phyloP scores from a whole-genome alignment of 2,888 invertebrate species.

The Tricholauxania praeusta region DNA sequence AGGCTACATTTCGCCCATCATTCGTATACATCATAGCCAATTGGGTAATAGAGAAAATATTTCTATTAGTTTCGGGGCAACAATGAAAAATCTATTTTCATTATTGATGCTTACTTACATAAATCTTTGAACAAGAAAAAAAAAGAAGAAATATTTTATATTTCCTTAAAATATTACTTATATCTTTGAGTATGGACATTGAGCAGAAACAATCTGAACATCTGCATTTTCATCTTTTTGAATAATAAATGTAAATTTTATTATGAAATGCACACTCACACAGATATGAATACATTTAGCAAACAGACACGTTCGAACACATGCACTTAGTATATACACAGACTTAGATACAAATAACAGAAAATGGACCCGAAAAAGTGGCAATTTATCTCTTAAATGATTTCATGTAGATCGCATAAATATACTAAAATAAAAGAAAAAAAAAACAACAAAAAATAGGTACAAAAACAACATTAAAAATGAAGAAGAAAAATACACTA shows the following conservation, averaged over 20 bases:
- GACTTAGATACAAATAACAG: no score
- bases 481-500: slow-evolving; percentile 20
- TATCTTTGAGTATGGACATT: no score
- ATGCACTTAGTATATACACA: neutral
- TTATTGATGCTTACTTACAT: no score
- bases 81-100: no score
- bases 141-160: no score
- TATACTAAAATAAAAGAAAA: neutral
- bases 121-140: no score
- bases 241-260: slow-evolving; percentile 35
- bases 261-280: slow-evolving; percentile 14
- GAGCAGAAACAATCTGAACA: slow-evolving; percentile 19
- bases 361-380: slow-evolving; percentile 23
- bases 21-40: no score
- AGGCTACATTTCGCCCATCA: no score
- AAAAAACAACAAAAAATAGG: neutral
- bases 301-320: slow-evolving; percentile 3
- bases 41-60: no score
- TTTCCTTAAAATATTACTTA: no score
- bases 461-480: neutral
- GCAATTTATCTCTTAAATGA: slow-evolving; percentile 39
- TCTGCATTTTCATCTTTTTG: slow-evolving; percentile 32
- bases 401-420: slow-evolving; percentile 36
- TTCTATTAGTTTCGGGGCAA: no score
- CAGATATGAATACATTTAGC: neutral